phyloP scores from a whole-genome alignment of 2,797 vertebrate species.

The Miopithecus talapoin region DNA sequence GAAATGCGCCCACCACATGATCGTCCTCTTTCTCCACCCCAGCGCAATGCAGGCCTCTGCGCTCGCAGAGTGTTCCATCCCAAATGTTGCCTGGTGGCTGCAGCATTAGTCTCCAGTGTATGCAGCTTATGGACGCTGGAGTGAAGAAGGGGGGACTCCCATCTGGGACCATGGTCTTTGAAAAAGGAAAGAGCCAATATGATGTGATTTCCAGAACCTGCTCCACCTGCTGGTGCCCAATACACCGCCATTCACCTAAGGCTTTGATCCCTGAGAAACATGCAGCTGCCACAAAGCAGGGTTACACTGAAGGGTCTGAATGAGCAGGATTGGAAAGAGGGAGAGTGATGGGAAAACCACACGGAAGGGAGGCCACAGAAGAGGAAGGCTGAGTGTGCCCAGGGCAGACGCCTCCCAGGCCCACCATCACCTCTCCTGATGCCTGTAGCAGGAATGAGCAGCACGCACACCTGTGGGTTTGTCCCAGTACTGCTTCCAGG shows the following conservation, averaged over 20 bases:
- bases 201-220: not conserved
- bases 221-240: not conserved
- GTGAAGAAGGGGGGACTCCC: not conserved
- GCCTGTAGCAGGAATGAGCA: not conserved
- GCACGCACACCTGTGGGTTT: accelerated
- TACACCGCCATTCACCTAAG: not conserved
- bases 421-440: not conserved
- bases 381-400: not conserved
- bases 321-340: not conserved
- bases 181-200: not conserved
- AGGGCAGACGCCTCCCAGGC: accelerated
- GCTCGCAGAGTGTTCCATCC: not conserved
- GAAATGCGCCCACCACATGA: too few relatives aligned
- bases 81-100: not conserved
- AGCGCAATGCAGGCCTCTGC: not conserved
- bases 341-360: not conserved
- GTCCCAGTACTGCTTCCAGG: not conserved
- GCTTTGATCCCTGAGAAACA: not conserved
- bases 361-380: not conserved
- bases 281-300: not conserved
- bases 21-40: not conserved
- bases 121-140: not conserved
- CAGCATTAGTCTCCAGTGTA: not conserved
- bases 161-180: not conserved
- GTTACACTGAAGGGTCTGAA: not conserved